phyloP scores from a whole-genome alignment of 2,888 invertebrate species.

The Syrphus vitripennis region DNA sequence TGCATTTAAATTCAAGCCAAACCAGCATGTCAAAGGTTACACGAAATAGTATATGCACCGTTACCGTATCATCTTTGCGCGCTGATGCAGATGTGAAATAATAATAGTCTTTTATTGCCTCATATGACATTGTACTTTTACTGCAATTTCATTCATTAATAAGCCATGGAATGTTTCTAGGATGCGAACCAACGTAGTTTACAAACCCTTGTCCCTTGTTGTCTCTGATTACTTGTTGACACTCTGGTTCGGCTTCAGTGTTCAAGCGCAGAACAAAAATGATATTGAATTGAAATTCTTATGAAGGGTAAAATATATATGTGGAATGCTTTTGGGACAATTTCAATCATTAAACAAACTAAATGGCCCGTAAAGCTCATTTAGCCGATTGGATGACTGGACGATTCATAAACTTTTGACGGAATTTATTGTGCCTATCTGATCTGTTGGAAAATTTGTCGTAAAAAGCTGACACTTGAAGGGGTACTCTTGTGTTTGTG shows the following conservation, averaged over 20 bases:
- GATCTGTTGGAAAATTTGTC: constrained; percentile 51
- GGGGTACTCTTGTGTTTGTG: constrained; percentile 14
- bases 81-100: not conserved
- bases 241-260: constrained; percentile 23
- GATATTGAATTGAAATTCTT: constrained; percentile 23
- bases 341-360: constrained; percentile 65
- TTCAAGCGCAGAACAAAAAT: constrained; percentile 38
- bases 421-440: constrained; percentile 59
- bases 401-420: constrained; percentile 57
- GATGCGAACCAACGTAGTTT: not conserved
- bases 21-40: constrained; percentile 45
- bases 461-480: constrained; percentile 31
- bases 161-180: constrained; percentile 24
- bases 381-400: constrained; percentile 61
- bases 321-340: constrained; percentile 35
- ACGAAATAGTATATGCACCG: constrained; percentile 11
- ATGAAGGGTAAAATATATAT: not conserved
- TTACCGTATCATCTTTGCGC: not conserved
- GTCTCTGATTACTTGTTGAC: constrained; percentile 51
- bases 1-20: constrained; percentile 19
- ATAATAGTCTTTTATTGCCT: constrained; percentile 47
- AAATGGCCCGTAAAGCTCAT: constrained; percentile 64
- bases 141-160: constrained; percentile 26
- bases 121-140: constrained; percentile 14
- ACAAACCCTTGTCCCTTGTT: not conserved